Evolutionary conservation across 1,140 invertebrate species (phyloP).

Genomic region (Nebria ingens): DNA sequence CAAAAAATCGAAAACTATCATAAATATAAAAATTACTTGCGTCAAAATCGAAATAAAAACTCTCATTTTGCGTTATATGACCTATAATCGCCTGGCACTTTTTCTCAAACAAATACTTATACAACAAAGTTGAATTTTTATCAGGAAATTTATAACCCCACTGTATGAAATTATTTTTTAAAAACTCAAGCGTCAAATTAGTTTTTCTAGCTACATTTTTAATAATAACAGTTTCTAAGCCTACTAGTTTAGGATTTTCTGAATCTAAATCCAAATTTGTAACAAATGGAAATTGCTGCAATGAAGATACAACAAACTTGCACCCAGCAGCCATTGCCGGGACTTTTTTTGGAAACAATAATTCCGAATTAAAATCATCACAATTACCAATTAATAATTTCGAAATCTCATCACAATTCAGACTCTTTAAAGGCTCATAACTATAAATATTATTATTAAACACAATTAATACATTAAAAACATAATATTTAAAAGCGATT

Average conservation of each 20-base stretch:
- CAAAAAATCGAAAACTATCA: not conserved
- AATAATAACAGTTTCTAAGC: not conserved
- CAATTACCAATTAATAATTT: not conserved
- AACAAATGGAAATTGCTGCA: not conserved
- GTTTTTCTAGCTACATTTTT: too few relatives aligned
- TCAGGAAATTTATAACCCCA: constrained; percentile 1
- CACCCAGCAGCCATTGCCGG: not conserved
- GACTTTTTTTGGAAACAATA: not conserved
- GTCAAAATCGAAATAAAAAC: constrained; percentile 1
- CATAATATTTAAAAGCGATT: not conserved
- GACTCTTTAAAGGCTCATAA: not conserved
- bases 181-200: too few relatives aligned
- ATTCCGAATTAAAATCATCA: not conserved
- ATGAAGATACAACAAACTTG: not conserved
- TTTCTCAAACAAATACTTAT: not conserved
- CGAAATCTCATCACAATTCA: not conserved
- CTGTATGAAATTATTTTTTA: too few relatives aligned
- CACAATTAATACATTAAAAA: not conserved
- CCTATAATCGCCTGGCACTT: not conserved
- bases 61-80: not conserved
- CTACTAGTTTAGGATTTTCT: not conserved
- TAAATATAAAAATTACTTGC: not conserved
- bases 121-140: not conserved
- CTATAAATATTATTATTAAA: not conserved
- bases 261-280: not conserved